Conservation (phyloP, 35 echinoderm and acorn worm genomes). For the Acanthaster planci region DNA sequence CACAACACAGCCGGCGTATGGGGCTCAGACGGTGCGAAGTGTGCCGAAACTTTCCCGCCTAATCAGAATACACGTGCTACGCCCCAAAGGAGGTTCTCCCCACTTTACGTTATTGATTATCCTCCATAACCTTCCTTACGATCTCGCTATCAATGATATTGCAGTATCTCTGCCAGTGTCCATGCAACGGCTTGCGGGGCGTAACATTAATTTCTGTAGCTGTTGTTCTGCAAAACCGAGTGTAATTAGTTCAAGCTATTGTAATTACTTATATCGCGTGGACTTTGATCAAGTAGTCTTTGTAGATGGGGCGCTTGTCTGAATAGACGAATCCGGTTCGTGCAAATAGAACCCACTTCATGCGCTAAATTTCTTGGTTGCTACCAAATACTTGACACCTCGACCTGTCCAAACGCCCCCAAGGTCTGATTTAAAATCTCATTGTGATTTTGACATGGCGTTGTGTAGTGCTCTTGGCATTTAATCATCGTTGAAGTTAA, state of each 20-base stretch:
- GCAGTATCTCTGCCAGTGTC: not conserved
- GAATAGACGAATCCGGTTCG: not conserved
- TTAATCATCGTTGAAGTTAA: no score
- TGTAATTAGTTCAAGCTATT: not conserved
- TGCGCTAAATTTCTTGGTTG: slow-evolving; percentile 11
- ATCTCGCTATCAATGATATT: slow-evolving; percentile 3
- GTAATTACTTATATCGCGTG: not conserved
- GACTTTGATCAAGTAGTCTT: slow-evolving; percentile 24
- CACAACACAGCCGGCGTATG: not conserved
- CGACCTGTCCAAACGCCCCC: no score
- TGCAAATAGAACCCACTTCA: not conserved
- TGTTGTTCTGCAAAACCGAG: not conserved
- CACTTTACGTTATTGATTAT: not conserved
- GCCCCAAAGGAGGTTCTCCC: not conserved
- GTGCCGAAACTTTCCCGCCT: not conserved
- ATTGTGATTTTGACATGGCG: no score
- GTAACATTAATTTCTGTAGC: slow-evolving; percentile 4
- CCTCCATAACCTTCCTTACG: not conserved
- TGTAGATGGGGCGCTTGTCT: not conserved
- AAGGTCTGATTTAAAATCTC: no score
- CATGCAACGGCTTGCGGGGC: not conserved
- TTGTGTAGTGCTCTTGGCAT: no score
- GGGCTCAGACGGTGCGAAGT: not conserved
- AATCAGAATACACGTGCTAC: slow-evolving; percentile 2
- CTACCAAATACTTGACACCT: not conserved